Evolutionary conservation across 2,888 invertebrate species (phyloP), one percentile per base, ranked within the genome.

Genomic region (Plebejus argus): DNA sequence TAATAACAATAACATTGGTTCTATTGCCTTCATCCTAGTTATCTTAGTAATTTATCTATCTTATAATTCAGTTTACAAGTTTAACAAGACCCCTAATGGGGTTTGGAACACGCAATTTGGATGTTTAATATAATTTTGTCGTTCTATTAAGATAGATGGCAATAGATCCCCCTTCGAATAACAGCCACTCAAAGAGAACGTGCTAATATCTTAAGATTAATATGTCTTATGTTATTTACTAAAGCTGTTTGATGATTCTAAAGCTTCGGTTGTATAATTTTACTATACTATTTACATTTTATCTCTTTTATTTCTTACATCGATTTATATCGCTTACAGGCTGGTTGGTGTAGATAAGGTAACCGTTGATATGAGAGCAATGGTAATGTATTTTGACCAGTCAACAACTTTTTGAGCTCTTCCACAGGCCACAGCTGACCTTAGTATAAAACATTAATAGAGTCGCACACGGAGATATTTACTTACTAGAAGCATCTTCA

Each of bases 61-160:
- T 53, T 39, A 72, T 77, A 77, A 77, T 71, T 58, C 35, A 58
- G 76, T 71, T 76, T 70, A 70, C 70, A 56, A 70, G 70, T 76
- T 70, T 76, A 78, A 75, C 53, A 56, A 78, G 66, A 53, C 56
- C 76, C 76, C 58, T 78, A 78, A 77, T 78, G 76, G 78, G 70
- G 76, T 79, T 72, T 58, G 71, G 76, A 78, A 77, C 78, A 77
- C 75, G 66, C 76, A 79, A 72, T 78, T 78, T 78, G 56, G 72
- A 45, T 71, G 71, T 49, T 76, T 78, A 76, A 78, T 76, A 66
- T 74, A 76, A 72, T 72, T 71, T 78, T 45, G 49, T 72, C 53
- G 15, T 35, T 35, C 71, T 45, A 72, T 49, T 49, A 74, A 49
- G 74, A 74, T 49, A 74, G 53, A 74, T 66, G 66, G 66, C 28